Evolutionary conservation across 2,113 vertebrate genomes (phyloP).

Genomic region (Thunnus thynnus): DNA sequence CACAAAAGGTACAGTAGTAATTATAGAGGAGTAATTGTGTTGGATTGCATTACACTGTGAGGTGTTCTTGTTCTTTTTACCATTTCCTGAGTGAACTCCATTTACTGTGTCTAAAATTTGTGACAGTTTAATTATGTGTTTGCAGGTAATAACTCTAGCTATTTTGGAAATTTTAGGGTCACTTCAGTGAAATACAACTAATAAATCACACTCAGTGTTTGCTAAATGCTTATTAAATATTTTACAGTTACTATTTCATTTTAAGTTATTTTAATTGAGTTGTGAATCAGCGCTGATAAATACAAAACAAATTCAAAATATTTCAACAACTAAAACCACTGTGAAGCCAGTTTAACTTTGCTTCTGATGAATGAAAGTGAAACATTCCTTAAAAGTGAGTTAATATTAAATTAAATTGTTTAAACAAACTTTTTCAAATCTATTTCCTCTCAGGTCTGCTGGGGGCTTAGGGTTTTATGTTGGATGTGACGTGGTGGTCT

Average conservation of each 20-base stretch:
- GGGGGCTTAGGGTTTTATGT: constrained; percentile 67
- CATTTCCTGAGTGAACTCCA: background rate
- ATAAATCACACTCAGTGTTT: background rate
- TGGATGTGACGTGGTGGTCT: constrained; percentile 82
- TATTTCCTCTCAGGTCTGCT: constrained; percentile 66
- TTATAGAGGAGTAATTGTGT: no score
- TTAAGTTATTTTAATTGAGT: background rate
- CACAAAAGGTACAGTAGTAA: no score
- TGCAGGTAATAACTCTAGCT: background rate
- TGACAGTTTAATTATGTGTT: background rate
- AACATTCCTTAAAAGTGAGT: background rate
- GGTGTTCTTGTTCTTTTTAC: no score
- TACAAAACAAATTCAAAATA: no score
- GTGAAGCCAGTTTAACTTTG: no score
- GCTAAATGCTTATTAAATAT: no score
- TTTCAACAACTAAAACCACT: no score
- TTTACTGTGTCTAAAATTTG: background rate
- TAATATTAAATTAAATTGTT: background rate
- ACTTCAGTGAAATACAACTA: constrained; percentile 4
- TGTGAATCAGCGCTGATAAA: no score
- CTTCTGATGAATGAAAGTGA: background rate
- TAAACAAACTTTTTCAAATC: constrained; percentile 37
- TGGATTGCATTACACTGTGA: no score
- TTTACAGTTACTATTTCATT: background rate
- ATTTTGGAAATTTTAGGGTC: background rate